Evolutionary conservation across 1,140 invertebrate genomes (phyloP).

Genomic region (Drosophila watanabei): DNA sequence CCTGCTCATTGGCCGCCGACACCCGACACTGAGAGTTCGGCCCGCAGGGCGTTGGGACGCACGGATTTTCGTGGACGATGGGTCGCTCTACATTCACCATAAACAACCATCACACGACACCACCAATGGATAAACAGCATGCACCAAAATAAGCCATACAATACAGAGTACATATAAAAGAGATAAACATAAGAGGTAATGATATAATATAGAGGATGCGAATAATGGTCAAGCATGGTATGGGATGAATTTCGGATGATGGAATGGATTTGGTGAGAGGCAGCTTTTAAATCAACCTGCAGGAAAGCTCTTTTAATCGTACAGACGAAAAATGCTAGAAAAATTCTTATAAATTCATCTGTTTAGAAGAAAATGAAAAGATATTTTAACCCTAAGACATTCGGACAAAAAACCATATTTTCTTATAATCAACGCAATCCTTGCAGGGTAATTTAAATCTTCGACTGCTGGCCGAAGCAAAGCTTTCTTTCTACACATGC

Average conservation of each 20-base stretch:
- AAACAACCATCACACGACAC: slow-evolving; percentile 58
- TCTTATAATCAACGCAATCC: background rate
- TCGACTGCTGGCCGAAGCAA: slow-evolving; percentile 29
- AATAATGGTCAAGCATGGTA: slow-evolving; percentile 32
- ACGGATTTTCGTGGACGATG: slow-evolving; percentile 87
- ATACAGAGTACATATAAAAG: slow-evolving; percentile 69
- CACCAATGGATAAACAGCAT: slow-evolving; percentile 63
- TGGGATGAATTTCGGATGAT: slow-evolving; percentile 42
- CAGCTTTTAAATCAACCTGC: slow-evolving; percentile 31
- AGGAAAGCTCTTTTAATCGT: background rate
- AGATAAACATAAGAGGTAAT: slow-evolving; percentile 57
- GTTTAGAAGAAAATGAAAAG: background rate
- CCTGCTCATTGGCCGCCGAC: slow-evolving; percentile 88
- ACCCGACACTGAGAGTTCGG: slow-evolving; percentile 92
- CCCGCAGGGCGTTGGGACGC: slow-evolving; percentile 92
- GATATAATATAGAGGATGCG: slow-evolving; percentile 38
- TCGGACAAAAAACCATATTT: background rate
- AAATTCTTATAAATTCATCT: background rate
- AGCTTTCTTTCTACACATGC: background rate
- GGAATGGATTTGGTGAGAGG: slow-evolving; percentile 20
- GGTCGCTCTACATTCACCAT: slow-evolving; percentile 85
- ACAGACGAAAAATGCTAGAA: background rate
- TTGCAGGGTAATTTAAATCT: slow-evolving; percentile 43
- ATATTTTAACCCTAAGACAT: background rate
- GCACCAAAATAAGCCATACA: slow-evolving; percentile 75